phyloP scores from a whole-genome alignment of 2,797 vertebrate genomes.

The Myotis myotis region DNA sequence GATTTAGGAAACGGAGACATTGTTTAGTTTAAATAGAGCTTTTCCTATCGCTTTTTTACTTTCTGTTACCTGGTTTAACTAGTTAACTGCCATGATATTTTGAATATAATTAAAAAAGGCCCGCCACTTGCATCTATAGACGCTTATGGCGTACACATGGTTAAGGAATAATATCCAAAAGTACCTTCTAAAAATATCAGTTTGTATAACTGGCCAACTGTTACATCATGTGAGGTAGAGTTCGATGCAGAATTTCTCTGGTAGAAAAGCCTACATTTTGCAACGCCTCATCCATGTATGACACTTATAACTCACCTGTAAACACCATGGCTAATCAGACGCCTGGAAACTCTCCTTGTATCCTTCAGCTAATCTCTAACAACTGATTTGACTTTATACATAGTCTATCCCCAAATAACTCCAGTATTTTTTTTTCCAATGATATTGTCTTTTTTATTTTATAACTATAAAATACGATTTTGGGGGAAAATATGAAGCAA shows the following conservation, averaged over 20 bases:
- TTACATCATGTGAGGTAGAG: background rate
- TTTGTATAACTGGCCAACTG: background rate
- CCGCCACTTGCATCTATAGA: too few species aligned
- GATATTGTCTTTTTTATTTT: background rate
- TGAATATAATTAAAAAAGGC: too few species aligned
- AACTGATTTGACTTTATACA: background rate
- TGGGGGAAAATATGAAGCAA: background rate
- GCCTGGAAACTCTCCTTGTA: background rate
- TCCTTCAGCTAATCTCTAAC: background rate
- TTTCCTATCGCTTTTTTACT: background rate
- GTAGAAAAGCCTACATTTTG: background rate
- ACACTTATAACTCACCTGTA: background rate
- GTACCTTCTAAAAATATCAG: background rate
- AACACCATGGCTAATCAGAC: background rate
- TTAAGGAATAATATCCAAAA: background rate
- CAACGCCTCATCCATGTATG: background rate
- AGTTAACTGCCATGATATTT: too few species aligned
- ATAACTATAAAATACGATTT: background rate
- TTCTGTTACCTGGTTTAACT: background rate
- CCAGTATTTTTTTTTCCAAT: background rate
- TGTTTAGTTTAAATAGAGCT: background rate
- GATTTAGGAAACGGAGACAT: background rate
- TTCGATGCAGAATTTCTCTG: background rate
- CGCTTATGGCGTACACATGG: too few species aligned
- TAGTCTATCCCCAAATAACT: background rate